Evolutionary conservation across 1,140 invertebrate genomes (phyloP), one percentile per base, ranked within the genome.

Genomic region (Leptinotarsa undecemlineata): DNA sequence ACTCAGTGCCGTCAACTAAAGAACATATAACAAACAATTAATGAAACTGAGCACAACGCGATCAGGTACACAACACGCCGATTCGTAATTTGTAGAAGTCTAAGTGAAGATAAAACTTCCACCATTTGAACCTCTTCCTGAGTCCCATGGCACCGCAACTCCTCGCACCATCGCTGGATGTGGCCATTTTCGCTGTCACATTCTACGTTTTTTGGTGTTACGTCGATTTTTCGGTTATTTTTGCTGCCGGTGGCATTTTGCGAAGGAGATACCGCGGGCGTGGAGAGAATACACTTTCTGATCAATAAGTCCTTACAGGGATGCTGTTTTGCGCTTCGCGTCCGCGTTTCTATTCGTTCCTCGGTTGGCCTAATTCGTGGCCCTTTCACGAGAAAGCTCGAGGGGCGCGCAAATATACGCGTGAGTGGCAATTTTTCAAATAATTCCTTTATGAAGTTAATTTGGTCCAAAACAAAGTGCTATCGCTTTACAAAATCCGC

Each of bases 101-200:
- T 74, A 77, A 77, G 64, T 79, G 78, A 74, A 78, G 76, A 72
- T 77, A 71, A 71, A 77, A 78, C 71, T 82, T 82, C 80, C 81
- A 81, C 78, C 81, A 80, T 79, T 82, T 79, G 68, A 82, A 77
- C 33, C 80, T 73, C 74, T 80, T 82, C 68, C 77, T 82, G 60
- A 79, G 80, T 75, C 77, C 81, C 76, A 80, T 78, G 60, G 74
- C 78, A 69, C 77, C 71, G 51, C 15, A n/a, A 17, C 14, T 57
- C n/a, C 51, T 57, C 23, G 60, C 76, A 57, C 78, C 79, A 76
- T 80, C 78, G 75, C 78, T 79, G 17, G 76, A 76, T 23, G 77
- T 80, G 70, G 81, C 77, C 81, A 81, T 82, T 74, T 14, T 23
- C 51, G 51, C 51, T 15, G 51, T 57, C 51, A 57, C 51, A 57